phyloP scores from a whole-genome alignment of 2,888 invertebrate genomes.

The Xylota segnis region DNA sequence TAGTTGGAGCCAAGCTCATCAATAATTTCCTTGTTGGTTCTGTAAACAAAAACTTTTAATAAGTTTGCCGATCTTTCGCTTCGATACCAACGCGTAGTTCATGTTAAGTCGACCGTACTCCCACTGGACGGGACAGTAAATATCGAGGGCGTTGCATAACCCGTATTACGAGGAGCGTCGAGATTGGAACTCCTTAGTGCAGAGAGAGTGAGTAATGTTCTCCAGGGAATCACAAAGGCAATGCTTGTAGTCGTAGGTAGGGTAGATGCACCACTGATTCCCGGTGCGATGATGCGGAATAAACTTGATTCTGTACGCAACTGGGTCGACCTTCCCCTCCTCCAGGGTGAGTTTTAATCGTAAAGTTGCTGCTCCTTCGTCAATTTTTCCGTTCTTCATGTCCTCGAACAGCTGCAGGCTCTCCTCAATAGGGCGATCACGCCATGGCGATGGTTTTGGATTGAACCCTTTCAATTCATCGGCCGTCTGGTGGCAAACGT shows the following conservation, averaged over 20 bases:
- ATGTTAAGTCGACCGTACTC: constrained; percentile 99
- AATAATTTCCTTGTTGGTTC: too few species aligned
- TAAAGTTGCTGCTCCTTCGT: constrained; percentile 96
- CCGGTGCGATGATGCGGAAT: constrained; percentile 97
- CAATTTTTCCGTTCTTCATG: constrained; percentile 98
- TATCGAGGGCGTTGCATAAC: constrained; percentile 98
- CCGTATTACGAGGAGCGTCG: constrained; percentile 98
- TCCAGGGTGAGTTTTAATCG: constrained; percentile 98
- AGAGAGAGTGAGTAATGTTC: constrained; percentile 98
- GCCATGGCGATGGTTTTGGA: constrained; percentile 97
- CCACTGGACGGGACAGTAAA: constrained; percentile 99
- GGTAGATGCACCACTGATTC: constrained; percentile 99
- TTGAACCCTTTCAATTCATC: constrained; percentile 99
- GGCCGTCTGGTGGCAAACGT: constrained; percentile 98
- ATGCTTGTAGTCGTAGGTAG: constrained; percentile 99
- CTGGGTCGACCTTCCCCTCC: constrained; percentile 99
- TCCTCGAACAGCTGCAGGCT: constrained; percentile 97
- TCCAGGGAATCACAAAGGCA: constrained; percentile 99
- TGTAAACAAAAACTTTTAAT: too few species aligned
- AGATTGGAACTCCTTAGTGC: constrained; percentile 99
- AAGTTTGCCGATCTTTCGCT: constrained; percentile 98
- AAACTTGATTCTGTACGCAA: constrained; percentile 98
- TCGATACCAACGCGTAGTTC: constrained; percentile 98
- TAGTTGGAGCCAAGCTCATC: too few species aligned
- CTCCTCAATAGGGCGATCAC: constrained; percentile 94